Evolutionary conservation across 2,113 vertebrate genomes (phyloP).

Genomic region (Pardalotus punctatus): DNA sequence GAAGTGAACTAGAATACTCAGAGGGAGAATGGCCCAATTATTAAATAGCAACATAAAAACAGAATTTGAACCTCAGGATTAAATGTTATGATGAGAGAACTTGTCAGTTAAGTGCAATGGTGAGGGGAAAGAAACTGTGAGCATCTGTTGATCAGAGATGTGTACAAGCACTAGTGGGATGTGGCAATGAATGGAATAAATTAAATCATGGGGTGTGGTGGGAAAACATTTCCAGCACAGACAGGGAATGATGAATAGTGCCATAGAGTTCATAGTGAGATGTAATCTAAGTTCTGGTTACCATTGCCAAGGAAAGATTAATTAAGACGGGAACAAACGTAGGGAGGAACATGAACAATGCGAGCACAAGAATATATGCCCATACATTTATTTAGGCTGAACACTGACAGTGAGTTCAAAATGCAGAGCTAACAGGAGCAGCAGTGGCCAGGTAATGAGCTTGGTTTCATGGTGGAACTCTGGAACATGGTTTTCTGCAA

Average conservation of each 20-base stretch:
- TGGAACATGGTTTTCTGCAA: not conserved
- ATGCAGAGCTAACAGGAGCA: not conserved
- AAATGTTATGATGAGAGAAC: not conserved
- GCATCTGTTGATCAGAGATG: not conserved
- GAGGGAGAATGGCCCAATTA: not conserved
- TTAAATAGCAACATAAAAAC: not conserved
- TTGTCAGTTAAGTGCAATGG: not conserved
- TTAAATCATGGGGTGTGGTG: not conserved
- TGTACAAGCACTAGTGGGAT: not conserved
- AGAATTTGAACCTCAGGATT: not conserved
- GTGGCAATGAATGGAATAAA: not conserved
- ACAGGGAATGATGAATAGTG: not conserved
- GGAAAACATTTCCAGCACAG: not conserved
- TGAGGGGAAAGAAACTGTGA: not conserved
- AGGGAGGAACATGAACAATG: not conserved
- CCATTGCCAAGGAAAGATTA: not conserved
- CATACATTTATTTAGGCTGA: not conserved
- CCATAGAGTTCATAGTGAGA: not conserved
- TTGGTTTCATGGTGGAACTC: not conserved
- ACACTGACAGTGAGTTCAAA: fast-evolving
- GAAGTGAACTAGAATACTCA: not conserved
- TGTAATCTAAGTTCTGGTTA: not conserved
- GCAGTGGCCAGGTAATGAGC: not conserved
- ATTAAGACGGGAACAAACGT: not conserved
- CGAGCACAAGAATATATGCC: not conserved